Conservation (phyloP, 1,140 invertebrate genomes). For the Ephestia elutella region DNA sequence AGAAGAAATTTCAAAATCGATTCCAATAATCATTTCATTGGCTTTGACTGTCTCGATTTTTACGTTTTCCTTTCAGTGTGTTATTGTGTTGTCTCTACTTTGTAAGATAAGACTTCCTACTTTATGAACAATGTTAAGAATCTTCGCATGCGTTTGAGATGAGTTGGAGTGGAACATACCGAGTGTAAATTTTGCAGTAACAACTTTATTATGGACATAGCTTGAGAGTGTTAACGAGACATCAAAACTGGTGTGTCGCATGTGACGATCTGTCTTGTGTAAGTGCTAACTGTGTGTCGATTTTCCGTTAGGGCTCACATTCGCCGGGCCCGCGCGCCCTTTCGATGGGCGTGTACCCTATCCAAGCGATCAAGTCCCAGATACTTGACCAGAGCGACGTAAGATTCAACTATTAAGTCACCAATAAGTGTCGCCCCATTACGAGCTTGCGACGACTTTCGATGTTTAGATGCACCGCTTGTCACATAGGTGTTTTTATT, state of each 20-base stretch:
- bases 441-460: constrained; percentile 59
- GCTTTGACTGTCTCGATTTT: constrained; percentile 64
- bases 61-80: constrained; percentile 46
- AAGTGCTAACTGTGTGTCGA: constrained; percentile 73
- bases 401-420: constrained; percentile 77
- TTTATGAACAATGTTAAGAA: constrained; percentile 13
- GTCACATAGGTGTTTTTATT: constrained; percentile 64
- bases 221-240: constrained; percentile 53
- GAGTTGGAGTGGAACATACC: constrained; percentile 5
- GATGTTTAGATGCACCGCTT: constrained; percentile 73
- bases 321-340: constrained; percentile 90
- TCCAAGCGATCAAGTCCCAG: constrained; percentile 88
- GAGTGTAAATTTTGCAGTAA: constrained; percentile 36
- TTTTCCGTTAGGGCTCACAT: constrained; percentile 85
- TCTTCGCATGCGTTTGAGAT: constrained; percentile 49
- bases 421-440: constrained; percentile 56
- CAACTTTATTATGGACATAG: constrained; percentile 38
- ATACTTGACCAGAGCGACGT: constrained; percentile 90
- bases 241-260: constrained; percentile 50
- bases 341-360: constrained; percentile 90
- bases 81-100: constrained; percentile 45
- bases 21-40: constrained; percentile 48
- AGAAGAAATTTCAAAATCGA: constrained; percentile 15
- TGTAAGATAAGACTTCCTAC: constrained; percentile 34
- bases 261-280: constrained; percentile 62